Evolutionary conservation across 2,888 invertebrate genomes (phyloP), one percentile per base, ranked within the genome.

Genomic region (Adineta ricciae): DNA sequence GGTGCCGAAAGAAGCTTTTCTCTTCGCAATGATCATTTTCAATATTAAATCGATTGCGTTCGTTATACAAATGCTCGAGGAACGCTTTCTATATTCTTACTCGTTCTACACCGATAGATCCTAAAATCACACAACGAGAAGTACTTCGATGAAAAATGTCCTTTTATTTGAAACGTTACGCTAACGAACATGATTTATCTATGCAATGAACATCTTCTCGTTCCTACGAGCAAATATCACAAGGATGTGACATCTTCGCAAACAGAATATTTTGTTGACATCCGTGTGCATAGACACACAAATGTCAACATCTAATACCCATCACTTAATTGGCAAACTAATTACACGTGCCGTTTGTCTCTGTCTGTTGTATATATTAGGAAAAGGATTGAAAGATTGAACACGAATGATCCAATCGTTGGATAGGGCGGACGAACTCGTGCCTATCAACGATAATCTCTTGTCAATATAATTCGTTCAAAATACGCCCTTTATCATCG

Each of bases 251-350:
- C 64, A 64, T 64, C 64, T 64, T 64, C 41, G 38, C n/a, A 41
- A 41, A 78, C 78, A 78, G 78, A 41, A 78, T 78, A 78, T 78
- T 24, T 41, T 41, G 46, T 78, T n/a, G 16, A n/a, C 38, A 41
- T 78, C 41, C 41, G 78, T 78, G 64, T 78, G 41, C 38, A 78
- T 16, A 78, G 0, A 38, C 38, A 78, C 41, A 78, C 41, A 78
- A 41, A 41, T 41, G 24, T 78, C 32, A 64, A 64, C 32, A 64
- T 64, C 64, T 64, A 64, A 64, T 64, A 64, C 64, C 41, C 38
- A 78, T 78, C 78, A 78, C 78, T n/a, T 78, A 78, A 78, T 78
- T 78, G 78, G 41, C 78, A 78, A 78, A 78, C 78, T 78, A 78
- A 78, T 78, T 78, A 78, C 78, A 78, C 78, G 78, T 38, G 78